These are phyloP conservation scores for Ammospiza caudacuta DNA, from an alignment of 2,113 vertebrate species.

Conservation along the genomic window DNA sequence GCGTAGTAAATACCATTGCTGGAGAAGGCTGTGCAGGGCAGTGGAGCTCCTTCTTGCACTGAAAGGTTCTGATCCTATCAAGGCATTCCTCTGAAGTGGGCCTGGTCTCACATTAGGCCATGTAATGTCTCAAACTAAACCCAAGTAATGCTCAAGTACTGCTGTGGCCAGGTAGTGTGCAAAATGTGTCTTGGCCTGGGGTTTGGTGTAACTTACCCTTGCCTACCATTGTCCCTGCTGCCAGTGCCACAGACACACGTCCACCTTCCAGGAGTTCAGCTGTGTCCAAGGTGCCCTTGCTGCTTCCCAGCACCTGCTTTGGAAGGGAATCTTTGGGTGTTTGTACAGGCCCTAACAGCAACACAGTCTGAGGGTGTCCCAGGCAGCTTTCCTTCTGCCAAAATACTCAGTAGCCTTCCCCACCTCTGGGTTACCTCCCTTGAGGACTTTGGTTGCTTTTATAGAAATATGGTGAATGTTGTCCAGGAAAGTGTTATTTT, in stretches of 20 bases:
- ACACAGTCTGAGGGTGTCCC: background rate
- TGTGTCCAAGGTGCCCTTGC: background rate
- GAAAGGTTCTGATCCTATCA: background rate
- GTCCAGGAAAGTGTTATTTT: background rate
- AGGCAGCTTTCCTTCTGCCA: background rate
- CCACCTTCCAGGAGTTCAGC: background rate
- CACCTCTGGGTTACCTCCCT: background rate
- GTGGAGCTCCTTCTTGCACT: background rate
- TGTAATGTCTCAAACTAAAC: background rate
- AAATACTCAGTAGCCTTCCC: background rate
- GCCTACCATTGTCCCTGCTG: background rate
- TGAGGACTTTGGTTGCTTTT: background rate
- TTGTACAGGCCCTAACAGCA: background rate
- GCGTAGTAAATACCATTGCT: background rate
- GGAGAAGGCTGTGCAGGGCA: background rate
- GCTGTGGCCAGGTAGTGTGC: background rate
- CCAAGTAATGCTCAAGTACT: fast-evolving
- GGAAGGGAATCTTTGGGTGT: background rate
- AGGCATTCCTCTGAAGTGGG: background rate
- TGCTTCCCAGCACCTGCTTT: background rate
- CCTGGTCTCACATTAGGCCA: background rate
- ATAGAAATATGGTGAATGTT: background rate
- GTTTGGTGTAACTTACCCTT: background rate
- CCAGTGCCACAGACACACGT: background rate
- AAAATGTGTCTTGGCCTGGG: background rate